A percentile compares a stretch with the other conserved stretches of the same genome.
Evolutionary conservation across 2,888 invertebrate genomes (phyloP).

Genomic region (Mythimna impura): DNA sequence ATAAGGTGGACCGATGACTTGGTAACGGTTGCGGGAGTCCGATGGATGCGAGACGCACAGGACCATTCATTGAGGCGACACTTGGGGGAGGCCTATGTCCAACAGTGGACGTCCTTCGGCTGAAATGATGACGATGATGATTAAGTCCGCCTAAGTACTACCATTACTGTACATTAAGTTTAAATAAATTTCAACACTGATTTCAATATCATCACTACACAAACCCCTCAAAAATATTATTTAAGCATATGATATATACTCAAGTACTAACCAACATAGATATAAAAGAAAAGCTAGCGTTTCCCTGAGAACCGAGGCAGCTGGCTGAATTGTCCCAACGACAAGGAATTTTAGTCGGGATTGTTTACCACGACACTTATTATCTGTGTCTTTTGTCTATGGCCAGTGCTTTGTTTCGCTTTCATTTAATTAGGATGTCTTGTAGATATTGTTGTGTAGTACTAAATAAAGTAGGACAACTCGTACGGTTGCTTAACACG

Average conservation of each 20-base stretch:
- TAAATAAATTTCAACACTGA: too few species aligned
- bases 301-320: slow-evolving; percentile 49
- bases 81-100: too few species aligned
- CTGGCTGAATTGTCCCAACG: slow-evolving; percentile 50
- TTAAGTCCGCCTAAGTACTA: too few species aligned
- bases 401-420: slow-evolving; percentile 50
- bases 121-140: too few species aligned
- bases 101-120: too few species aligned
- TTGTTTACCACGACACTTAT: slow-evolving; percentile 63
- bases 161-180: too few species aligned
- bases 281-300: slow-evolving; percentile 36
- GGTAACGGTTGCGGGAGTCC: too few species aligned
- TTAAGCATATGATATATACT: slow-evolving; percentile 12
- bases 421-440: slow-evolving; percentile 54
- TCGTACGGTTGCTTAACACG: background rate
- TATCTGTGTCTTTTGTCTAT: slow-evolving; percentile 58
- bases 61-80: too few species aligned
- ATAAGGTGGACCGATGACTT: too few species aligned
- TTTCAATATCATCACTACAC: background rate
- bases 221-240: too few species aligned
- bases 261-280: slow-evolving; percentile 24
- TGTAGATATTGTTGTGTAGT: slow-evolving; percentile 25
- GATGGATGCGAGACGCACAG: too few species aligned
- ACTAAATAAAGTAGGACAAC: background rate
- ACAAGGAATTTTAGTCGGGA: slow-evolving; percentile 56